Evolutionary conservation across 2,113 vertebrate genomes (phyloP).

Genomic region (Cettia cetti): DNA sequence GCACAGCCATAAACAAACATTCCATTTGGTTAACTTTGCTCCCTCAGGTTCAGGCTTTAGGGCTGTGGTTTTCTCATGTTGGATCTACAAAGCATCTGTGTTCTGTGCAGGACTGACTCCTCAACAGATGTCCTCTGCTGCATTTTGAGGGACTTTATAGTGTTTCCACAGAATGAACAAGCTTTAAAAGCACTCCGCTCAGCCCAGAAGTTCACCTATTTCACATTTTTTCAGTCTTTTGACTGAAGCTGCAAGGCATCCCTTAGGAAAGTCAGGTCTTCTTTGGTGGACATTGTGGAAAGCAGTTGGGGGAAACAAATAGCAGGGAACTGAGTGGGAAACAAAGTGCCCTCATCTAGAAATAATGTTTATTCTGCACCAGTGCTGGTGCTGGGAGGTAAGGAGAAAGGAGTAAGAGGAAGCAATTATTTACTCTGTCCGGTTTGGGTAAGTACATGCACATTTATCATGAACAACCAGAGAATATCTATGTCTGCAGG

Average conservation of each 20-base stretch:
- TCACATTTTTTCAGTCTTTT: not conserved
- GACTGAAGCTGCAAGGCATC: not conserved
- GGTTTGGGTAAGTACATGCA: not conserved
- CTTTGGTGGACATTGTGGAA: not conserved
- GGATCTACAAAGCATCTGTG: not conserved
- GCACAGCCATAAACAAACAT: conserved; percentile 22
- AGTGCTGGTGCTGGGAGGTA: not conserved
- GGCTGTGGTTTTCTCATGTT: not conserved
- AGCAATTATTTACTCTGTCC: not conserved
- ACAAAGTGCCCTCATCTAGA: not conserved
- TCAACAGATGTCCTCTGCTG: not conserved
- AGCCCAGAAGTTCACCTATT: not conserved
- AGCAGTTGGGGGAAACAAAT: not conserved
- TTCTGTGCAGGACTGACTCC: not conserved
- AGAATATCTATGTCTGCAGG: not conserved
- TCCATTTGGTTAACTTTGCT: conserved; percentile 41
- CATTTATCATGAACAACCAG: not conserved
- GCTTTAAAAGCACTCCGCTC: not conserved
- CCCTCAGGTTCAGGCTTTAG: not conserved
- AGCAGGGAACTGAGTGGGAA: not conserved
- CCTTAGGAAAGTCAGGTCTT: not conserved
- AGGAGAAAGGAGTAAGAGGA: not conserved
- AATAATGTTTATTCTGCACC: not conserved
- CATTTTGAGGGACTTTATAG: not conserved
- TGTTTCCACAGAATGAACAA: not conserved